Evolutionary conservation across 1,140 invertebrate genomes (phyloP).

Genomic region (Drosophila parvula): DNA sequence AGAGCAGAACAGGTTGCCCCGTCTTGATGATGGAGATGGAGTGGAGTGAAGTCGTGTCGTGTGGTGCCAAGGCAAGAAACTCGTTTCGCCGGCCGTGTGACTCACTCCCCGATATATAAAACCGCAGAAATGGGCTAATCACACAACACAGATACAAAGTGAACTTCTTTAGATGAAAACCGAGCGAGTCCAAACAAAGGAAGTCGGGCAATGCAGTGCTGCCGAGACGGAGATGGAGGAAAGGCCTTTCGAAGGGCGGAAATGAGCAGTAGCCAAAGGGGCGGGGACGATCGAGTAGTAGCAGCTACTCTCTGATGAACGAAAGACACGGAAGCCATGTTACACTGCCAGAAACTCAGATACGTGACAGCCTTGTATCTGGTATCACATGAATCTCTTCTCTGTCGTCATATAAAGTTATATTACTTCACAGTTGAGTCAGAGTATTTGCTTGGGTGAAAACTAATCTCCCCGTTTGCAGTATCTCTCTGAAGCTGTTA

Average conservation of each 20-base stretch:
- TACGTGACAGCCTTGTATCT: slow-evolving; percentile 22
- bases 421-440: slow-evolving; percentile 11
- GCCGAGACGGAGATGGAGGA: slow-evolving; percentile 1
- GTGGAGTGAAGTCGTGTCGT: slow-evolving; percentile 19
- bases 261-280: slow-evolving; percentile 19
- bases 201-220: slow-evolving; percentile 34
- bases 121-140: slow-evolving; percentile 53
- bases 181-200: slow-evolving; percentile 41
- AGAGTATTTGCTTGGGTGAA: slow-evolving; percentile 14
- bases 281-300: slow-evolving; percentile 20
- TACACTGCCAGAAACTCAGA: slow-evolving; percentile 30
- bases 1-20: slow-evolving; percentile 50
- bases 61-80: slow-evolving; percentile 36
- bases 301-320: slow-evolving; percentile 2
- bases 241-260: slow-evolving; percentile 27
- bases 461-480: slow-evolving; percentile 17
- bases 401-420: slow-evolving; percentile 11
- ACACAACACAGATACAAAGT: slow-evolving; percentile 48
- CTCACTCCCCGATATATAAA: slow-evolving; percentile 38
- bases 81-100: slow-evolving; percentile 41
- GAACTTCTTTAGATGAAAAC: slow-evolving; percentile 48
- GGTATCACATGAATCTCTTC: slow-evolving; percentile 7
- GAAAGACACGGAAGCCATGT: slow-evolving; percentile 33
- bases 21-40: slow-evolving; percentile 8
- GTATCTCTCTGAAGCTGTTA: neutral